A percentile compares a stretch with the other conserved stretches of the same genome.
Evolutionary conservation across 2,113 vertebrate genomes (phyloP).

Genomic region (Macrotus californicus): DNA sequence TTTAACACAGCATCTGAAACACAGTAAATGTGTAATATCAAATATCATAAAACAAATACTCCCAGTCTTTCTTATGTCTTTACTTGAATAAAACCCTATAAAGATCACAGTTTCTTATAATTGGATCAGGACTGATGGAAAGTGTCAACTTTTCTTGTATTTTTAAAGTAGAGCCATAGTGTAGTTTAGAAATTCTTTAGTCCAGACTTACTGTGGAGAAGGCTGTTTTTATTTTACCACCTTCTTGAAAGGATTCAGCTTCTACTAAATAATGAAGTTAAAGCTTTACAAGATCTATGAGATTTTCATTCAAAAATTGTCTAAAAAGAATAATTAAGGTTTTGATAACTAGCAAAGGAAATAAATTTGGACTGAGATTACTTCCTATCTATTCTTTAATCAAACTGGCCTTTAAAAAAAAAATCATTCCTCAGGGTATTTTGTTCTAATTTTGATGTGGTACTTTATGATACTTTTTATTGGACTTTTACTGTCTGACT

Average conservation of each 20-base stretch:
- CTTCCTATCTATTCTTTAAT: not conserved
- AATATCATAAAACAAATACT: not conserved
- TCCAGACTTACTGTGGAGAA: not conserved
- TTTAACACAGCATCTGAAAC: not conserved
- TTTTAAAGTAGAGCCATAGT: not conserved
- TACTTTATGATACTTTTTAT: constrained; percentile 1
- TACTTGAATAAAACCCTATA: not conserved
- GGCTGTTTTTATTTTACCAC: not conserved
- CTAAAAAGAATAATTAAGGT: not conserved
- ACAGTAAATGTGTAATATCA: constrained; percentile 7
- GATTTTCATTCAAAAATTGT: not conserved
- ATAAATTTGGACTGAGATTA: not conserved
- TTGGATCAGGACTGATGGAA: not conserved
- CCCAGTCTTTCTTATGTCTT: not conserved
- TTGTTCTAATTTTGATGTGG: not conserved
- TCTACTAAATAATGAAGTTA: constrained; percentile 24
- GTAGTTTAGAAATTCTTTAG: not conserved
- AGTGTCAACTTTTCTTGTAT: not conserved
- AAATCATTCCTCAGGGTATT: not conserved
- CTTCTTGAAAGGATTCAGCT: not conserved
- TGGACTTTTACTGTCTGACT: not conserved
- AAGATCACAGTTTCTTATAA: constrained; percentile 20
- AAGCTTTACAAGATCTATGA: not conserved
- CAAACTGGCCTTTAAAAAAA: not conserved
- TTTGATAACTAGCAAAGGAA: constrained; percentile 4